Evolutionary conservation across 2,113 vertebrate species (phyloP).

Genomic region (Scolopax mira): DNA sequence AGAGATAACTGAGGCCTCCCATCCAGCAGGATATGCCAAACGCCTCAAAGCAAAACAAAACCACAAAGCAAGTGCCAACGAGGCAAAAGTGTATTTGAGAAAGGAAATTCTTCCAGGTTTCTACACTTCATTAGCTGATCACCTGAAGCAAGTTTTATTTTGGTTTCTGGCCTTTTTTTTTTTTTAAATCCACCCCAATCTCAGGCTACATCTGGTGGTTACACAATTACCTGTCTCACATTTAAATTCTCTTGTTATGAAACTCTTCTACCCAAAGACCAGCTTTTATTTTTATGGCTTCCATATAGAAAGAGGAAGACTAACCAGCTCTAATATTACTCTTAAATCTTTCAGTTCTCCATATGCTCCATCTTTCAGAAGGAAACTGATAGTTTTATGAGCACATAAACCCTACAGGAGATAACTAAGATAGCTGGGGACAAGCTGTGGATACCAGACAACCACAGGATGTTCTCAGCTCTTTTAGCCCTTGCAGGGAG

Average conservation of each 20-base stretch:
- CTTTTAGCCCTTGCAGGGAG: background rate
- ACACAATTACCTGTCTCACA: background rate
- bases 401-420: background rate
- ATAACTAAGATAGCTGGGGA: background rate
- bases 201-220: background rate
- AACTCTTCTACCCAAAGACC: background rate
- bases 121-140: background rate
- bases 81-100: background rate
- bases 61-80: background rate
- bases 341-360: background rate
- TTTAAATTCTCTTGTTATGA: background rate
- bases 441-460: background rate
- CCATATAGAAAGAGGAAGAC: background rate
- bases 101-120: background rate
- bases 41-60: background rate
- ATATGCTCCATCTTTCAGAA: background rate
- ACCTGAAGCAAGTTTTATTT: background rate
- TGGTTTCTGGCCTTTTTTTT: background rate
- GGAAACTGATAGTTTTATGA: background rate
- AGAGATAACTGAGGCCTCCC: background rate
- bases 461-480: accelerated
- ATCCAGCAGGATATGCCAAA: background rate
- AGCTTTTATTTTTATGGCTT: background rate
- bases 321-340: background rate
- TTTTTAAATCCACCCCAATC: background rate